phyloP scores from a whole-genome alignment of 2,797 vertebrate genomes.

The Enteromius unitaeniatus region DNA sequence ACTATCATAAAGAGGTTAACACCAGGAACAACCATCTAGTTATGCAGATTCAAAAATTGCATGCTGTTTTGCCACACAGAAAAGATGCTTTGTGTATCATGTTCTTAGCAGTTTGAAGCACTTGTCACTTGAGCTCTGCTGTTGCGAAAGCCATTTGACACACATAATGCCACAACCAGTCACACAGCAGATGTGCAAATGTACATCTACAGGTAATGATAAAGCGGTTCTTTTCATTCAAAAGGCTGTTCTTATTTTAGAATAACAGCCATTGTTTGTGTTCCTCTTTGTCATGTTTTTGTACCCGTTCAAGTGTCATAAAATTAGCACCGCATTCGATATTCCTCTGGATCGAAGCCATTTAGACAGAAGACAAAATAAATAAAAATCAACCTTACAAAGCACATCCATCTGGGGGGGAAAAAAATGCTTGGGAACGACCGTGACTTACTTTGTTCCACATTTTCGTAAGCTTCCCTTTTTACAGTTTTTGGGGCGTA shows the following conservation, averaged over 20 bases:
- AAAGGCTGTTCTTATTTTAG: conserved; percentile 26
- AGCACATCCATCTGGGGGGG: not conserved
- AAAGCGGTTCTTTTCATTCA: conserved; percentile 40
- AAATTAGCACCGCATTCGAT: conserved; percentile 78
- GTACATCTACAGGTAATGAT: conserved; percentile 45
- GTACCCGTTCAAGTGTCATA: conserved; percentile 69
- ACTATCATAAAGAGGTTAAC: conserved; percentile 44
- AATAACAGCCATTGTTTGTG: conserved; percentile 43
- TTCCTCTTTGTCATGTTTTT: conserved; percentile 48
- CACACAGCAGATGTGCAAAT: conserved; percentile 35
- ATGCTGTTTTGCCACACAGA: conserved; percentile 64
- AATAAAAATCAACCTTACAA: conserved; percentile 64
- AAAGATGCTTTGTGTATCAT: conserved; percentile 40
- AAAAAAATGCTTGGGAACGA: not conserved
- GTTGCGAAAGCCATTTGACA: conserved; percentile 33
- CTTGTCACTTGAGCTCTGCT: conserved; percentile 15
- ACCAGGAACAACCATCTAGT: conserved; percentile 56
- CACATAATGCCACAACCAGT: conserved; percentile 50
- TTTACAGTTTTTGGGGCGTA: conserved; percentile 66
- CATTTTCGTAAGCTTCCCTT: conserved; percentile 57
- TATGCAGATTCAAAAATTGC: conserved; percentile 53
- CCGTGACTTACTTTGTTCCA: conserved; percentile 53
- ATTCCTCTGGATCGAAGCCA: conserved; percentile 72
- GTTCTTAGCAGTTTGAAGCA: conserved; percentile 25
- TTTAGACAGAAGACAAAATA: conserved; percentile 63